These are phyloP conservation scores for Taeniopygia guttata DNA, from an alignment of 2,797 vertebrate species.

Conservation along the genomic window DNA sequence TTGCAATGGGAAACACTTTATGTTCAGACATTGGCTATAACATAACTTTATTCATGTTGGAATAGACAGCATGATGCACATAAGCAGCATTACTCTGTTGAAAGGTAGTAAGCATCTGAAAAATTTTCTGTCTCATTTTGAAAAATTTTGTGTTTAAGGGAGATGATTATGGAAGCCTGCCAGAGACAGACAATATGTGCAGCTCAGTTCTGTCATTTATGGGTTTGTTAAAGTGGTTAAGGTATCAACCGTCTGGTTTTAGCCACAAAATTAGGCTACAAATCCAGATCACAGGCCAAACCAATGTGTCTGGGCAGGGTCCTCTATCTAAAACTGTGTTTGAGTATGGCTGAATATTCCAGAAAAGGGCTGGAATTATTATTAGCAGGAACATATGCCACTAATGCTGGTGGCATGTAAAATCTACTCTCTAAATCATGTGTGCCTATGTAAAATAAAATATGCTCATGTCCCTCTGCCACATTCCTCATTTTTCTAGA, in stretches of 20 bases:
- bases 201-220: not conserved
- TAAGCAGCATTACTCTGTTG: not conserved
- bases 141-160: not conserved
- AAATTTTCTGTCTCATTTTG: not conserved
- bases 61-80: not conserved
- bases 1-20: not conserved
- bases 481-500: slow-evolving; percentile 32
- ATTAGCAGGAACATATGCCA: not conserved
- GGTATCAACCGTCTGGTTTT: not conserved
- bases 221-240: not conserved
- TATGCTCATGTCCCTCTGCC: not conserved
- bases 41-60: not conserved
- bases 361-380: not conserved
- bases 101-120: not conserved
- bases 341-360: not conserved
- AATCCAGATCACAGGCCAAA: not conserved
- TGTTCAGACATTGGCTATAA: not conserved
- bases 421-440: slow-evolving; percentile 49
- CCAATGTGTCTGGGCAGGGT: not conserved
- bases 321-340: not conserved
- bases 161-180: not conserved
- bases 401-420: slow-evolving; percentile 29
- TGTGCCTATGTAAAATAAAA: slow-evolving; percentile 57
- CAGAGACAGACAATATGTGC: not conserved
- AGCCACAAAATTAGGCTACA: not conserved